A percentile compares a stretch with the other conserved stretches of the same genome.
phyloP scores from a whole-genome alignment of 2,797 vertebrate genomes.

The Hydrophis major region DNA sequence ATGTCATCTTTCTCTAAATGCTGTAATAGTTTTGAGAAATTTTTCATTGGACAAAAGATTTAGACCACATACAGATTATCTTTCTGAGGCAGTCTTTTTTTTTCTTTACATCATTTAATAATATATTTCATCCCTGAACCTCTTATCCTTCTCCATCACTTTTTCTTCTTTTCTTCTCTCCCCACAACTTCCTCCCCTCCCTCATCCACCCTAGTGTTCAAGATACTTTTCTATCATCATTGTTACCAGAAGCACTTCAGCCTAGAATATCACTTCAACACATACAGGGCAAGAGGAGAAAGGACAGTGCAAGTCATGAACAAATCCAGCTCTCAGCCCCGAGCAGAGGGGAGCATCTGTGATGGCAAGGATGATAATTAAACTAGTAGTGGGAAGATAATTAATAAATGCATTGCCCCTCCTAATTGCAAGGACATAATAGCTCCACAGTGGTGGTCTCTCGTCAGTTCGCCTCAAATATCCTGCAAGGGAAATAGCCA shows the following conservation, averaged over 20 bases:
- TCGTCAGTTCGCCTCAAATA: background rate
- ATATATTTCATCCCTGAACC: background rate
- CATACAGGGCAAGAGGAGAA: background rate
- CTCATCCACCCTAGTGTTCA: background rate
- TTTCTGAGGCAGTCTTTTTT: background rate
- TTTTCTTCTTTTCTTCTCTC: background rate
- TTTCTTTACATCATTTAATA: background rate
- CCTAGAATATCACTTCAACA: constrained; percentile 6
- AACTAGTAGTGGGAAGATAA: constrained; percentile 13
- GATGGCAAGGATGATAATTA: constrained; percentile 18
- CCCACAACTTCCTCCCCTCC: background rate
- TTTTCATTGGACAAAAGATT: background rate
- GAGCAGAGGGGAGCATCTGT: constrained; percentile 32
- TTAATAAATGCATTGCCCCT: constrained; percentile 11
- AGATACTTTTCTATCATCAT: background rate
- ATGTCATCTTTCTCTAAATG: background rate
- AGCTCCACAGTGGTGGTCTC: background rate
- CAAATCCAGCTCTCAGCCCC: constrained; percentile 4
- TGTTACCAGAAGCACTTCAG: background rate
- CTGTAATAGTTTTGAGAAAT: background rate
- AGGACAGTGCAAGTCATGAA: constrained; percentile 1
- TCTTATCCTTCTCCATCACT: background rate
- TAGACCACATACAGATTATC: background rate
- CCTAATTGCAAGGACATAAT: background rate
- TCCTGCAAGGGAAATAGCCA: background rate